A percentile compares a stretch with the other conserved stretches of the same genome.
These are phyloP conservation scores for Trinectes maculatus DNA, from an alignment of 2,113 vertebrate genomes.

Conservation along the genomic window DNA sequence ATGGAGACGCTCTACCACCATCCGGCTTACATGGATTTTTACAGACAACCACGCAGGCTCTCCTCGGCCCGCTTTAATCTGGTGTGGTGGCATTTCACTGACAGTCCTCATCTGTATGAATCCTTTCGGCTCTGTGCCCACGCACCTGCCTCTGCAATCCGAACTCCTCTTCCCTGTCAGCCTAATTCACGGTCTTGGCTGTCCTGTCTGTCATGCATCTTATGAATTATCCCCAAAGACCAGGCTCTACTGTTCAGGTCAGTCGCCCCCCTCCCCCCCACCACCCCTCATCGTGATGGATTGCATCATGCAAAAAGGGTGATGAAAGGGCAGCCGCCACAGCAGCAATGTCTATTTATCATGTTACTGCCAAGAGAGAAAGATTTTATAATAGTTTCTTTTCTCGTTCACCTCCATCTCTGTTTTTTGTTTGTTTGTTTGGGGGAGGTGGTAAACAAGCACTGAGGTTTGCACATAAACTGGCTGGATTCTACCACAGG, in stretches of 20 bases:
- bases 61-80: conserved; percentile 15
- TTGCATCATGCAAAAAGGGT: conserved; percentile 27
- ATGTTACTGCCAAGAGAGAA: background rate
- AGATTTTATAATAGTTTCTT: background rate
- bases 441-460: too few relatives aligned
- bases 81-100: conserved; percentile 47
- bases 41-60: conserved; percentile 1
- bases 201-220: conserved; percentile 49
- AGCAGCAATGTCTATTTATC: conserved; percentile 1
- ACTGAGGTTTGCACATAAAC: background rate
- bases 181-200: conserved; percentile 48
- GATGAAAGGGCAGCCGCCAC: conserved; percentile 24
- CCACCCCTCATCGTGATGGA: conserved; percentile 63
- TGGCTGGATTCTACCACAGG: background rate
- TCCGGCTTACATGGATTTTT: conserved; percentile 18
- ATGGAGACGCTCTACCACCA: background rate
- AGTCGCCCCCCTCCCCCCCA: conserved; percentile 17
- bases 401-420: background rate
- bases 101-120: conserved; percentile 39
- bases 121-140: conserved; percentile 30
- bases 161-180: conserved; percentile 41
- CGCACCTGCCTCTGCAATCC: conserved; percentile 24
- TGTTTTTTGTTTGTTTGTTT: too few relatives aligned
- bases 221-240: conserved; percentile 46
- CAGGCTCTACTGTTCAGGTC: conserved; percentile 27